phyloP scores from a whole-genome alignment of 2,113 vertebrate species.

The Oenanthe melanoleuca region DNA sequence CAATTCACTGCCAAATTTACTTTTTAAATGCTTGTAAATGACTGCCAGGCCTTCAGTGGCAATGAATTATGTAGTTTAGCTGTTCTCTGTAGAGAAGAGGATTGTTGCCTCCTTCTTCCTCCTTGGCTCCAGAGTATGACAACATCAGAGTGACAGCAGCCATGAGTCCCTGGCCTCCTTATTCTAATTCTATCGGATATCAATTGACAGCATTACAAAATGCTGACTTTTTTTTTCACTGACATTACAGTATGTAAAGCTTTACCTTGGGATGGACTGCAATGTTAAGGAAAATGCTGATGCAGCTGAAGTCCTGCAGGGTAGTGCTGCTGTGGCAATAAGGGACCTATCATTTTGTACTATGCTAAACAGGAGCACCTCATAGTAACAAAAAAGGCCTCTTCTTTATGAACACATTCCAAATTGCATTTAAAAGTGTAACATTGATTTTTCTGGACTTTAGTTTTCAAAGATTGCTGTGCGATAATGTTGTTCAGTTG shows the following conservation, averaged over 20 bases:
- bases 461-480: background rate
- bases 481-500: background rate
- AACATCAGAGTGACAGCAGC: background rate
- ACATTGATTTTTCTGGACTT: background rate
- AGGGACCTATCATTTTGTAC: background rate
- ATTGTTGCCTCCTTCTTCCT: background rate
- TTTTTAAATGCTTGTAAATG: background rate
- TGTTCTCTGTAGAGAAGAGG: background rate
- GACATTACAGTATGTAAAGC: conserved; percentile 45
- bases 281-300: conserved; percentile 20
- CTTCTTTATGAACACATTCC: background rate
- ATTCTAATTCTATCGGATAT: background rate
- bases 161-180: background rate
- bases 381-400: background rate
- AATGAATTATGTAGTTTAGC: background rate
- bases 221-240: conserved; percentile 33
- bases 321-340: background rate
- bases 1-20: background rate
- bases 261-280: background rate
- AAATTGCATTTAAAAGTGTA: background rate
- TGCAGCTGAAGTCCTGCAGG: background rate
- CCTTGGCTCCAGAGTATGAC: background rate
- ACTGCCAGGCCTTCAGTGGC: background rate
- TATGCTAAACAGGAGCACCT: background rate
- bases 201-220: conserved; percentile 27